These are phyloP conservation scores for Chirona hameri DNA, from an alignment of 2,888 invertebrate species.

Conservation along the genomic window DNA sequence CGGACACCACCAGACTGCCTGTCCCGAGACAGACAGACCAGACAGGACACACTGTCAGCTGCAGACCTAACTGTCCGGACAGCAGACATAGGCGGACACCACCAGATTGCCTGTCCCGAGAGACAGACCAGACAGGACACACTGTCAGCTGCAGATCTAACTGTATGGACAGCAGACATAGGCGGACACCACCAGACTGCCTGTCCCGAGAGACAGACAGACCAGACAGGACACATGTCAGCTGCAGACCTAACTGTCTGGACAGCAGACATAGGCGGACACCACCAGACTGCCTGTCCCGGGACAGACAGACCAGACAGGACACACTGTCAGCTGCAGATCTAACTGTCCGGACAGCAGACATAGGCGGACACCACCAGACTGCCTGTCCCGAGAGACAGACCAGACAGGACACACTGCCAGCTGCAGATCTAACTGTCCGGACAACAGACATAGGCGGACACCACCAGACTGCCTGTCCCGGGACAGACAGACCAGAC, in stretches of 20 bases:
- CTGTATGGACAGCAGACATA: conserved; percentile 94
- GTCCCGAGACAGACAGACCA: not conserved
- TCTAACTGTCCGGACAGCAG: conserved; percentile 88
- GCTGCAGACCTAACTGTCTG: conserved; percentile 55
- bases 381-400: not conserved
- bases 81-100: conserved; percentile 93
- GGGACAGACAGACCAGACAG: no score
- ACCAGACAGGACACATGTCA: not conserved
- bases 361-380: conserved; percentile 91
- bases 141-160: no score
- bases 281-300: conserved; percentile 57
- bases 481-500: no score
- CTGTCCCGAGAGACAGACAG: not conserved
- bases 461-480: conserved; percentile 62
- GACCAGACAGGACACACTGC: not conserved
- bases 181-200: conserved; percentile 72
- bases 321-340: no score
- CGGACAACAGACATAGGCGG: conserved; percentile 91
- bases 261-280: conserved; percentile 94
- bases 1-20: conserved; percentile 68
- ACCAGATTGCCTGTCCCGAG: conserved; percentile 51
- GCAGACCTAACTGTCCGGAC: conserved; percentile 62
- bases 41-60: not conserved
- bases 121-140: no score
- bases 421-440: conserved; percentile 51